These are phyloP conservation scores for Holacanthella duospinosa DNA, from an alignment of 2,888 invertebrate species.

Conservation along the genomic window DNA sequence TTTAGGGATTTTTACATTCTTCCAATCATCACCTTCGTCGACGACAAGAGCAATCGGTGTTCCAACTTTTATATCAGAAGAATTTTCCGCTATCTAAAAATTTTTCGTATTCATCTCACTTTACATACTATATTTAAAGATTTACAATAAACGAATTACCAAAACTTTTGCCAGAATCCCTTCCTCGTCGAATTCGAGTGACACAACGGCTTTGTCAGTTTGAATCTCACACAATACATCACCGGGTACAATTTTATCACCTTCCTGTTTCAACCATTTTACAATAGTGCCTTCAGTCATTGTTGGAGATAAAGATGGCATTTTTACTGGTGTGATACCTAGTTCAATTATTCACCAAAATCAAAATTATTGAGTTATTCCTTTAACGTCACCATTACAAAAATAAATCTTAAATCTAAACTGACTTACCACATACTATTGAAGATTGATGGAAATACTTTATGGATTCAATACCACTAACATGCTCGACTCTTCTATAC, in stretches of 20 bases:
- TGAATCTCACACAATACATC: constrained; percentile 56
- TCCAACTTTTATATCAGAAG: constrained; percentile 49
- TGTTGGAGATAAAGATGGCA: constrained; percentile 55
- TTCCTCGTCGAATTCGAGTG: constrained; percentile 53
- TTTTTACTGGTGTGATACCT: constrained; percentile 39
- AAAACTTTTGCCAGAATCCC: constrained; percentile 53
- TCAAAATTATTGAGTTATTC: no score
- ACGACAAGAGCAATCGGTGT: constrained; percentile 52
- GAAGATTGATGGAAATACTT: background rate
- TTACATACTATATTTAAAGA: background rate
- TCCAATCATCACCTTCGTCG: constrained; percentile 54
- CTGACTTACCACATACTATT: background rate
- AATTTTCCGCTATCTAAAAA: constrained; percentile 46
- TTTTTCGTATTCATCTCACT: background rate
- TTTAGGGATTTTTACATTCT: constrained; percentile 45
- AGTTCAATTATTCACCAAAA: background rate
- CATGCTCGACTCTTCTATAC: no score
- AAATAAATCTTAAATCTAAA: no score
- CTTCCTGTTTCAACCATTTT: constrained; percentile 51
- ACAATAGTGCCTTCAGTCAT: constrained; percentile 53
- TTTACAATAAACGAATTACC: constrained; percentile 39
- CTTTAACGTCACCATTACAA: no score
- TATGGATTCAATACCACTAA: no score
- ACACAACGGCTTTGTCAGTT: constrained; percentile 55
- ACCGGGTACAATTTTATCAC: constrained; percentile 48